phyloP scores from a whole-genome alignment of 1,140 invertebrate species.

The Leptinotarsa lineolata region DNA sequence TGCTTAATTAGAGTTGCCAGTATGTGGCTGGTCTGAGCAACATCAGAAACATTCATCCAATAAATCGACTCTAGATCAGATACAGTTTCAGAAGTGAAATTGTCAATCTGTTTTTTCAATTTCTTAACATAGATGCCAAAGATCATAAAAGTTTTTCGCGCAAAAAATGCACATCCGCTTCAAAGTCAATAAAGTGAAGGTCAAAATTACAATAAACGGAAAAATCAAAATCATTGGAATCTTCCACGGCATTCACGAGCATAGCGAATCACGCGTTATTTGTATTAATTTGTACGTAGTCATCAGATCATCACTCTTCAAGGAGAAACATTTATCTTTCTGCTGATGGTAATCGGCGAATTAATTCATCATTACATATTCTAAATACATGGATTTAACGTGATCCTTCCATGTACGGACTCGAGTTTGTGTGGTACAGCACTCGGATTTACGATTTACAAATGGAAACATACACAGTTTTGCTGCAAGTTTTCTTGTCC shows the following conservation, averaged over 20 bases:
- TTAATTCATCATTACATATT: slow-evolving; percentile 2
- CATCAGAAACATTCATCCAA: too few species aligned
- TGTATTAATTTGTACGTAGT: background rate
- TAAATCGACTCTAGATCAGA: too few species aligned
- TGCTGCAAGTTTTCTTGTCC: background rate
- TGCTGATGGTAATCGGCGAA: background rate
- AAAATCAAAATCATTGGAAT: background rate
- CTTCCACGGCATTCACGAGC: too few species aligned
- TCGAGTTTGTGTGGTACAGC: background rate
- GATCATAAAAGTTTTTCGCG: too few species aligned
- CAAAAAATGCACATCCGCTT: background rate
- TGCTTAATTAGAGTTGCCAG: too few species aligned
- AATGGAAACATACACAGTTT: background rate
- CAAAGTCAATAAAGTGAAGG: background rate
- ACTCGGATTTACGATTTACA: background rate
- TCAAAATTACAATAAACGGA: background rate
- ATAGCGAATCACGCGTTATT: background rate
- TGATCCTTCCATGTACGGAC: background rate
- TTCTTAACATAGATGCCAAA: too few species aligned
- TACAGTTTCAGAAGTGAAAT: too few species aligned
- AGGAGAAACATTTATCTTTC: slow-evolving; percentile 1
- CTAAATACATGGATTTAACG: background rate
- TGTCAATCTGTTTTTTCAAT: too few species aligned
- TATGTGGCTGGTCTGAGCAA: too few species aligned
- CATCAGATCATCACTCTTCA: background rate